Base-by-base conservation (phyloP, 2,888 invertebrate species). In the Pachliopta kotzebuea region DNA sequence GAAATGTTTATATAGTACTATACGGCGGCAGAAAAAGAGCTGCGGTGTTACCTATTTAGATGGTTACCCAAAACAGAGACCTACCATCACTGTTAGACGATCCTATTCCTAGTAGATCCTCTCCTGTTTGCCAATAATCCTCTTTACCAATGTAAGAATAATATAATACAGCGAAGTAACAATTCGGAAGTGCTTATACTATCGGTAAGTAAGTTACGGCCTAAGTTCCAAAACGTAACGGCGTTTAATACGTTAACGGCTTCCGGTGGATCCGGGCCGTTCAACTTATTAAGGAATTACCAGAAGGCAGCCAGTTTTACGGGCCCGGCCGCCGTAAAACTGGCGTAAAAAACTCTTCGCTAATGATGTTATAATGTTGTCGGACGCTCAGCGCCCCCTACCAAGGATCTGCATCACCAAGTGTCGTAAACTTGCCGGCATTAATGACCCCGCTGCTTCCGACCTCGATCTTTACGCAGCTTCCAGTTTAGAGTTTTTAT, bases 321-420 rank as follows among this genome's bases (percentile, higher is more conserved):
- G 58, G 62, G 66, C 29, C 56, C 64, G 58, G 61, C 50, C 63
- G 60, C 69, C 71, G 70, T 72, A 71, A 72, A 72, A 69, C 59
- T 63, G 53, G 58, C 67, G 67, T 71, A 69, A 71, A 72, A 37
- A 69, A 63, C 55, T 62, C 63, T 37, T 56, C 29, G 66, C 71
- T 72, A 72, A 71, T 69, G 71, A 70, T 67, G 69, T 69, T 70
- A 68, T 71, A 71, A 71, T 65, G 68, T 59, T 63, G 67, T 62
- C 65, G 18, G 55, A 31, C 61, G 56, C 37, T 37, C 37, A 3
- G 37, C 37, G 14, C 14, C 11, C 37, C 37, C 37, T 14, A 37
- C 37, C 24, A 56, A 49, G 57, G 65, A 61, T 67, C 60, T 53
- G 60, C 65, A 60, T 60, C 42, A 37, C n/a, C 61, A 63, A 14